Conservation (phyloP, 2,797 vertebrate species). For the Poeciliopsis infans region DNA sequence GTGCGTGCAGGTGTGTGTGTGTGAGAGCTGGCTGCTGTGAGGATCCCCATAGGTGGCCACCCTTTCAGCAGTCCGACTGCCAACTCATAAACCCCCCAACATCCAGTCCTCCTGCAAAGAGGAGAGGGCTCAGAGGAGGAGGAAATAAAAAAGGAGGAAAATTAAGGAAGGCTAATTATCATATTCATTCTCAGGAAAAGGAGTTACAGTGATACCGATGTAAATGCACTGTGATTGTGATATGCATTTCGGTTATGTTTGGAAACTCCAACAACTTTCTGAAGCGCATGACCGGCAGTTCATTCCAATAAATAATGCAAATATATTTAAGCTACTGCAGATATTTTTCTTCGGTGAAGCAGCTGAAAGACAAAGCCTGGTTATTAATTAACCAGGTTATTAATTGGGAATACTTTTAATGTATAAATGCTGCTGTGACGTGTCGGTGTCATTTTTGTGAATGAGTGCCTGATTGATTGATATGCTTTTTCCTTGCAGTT, state of each 20-base stretch:
- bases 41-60: conserved; percentile 71
- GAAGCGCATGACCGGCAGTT: neutral
- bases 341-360: neutral
- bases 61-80: conserved; percentile 70
- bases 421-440: neutral
- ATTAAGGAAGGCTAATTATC: neutral
- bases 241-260: neutral
- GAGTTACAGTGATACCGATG: neutral
- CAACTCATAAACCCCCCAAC: conserved; percentile 67
- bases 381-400: neutral
- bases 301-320: neutral
- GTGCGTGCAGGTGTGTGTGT: conserved; percentile 28
- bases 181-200: neutral
- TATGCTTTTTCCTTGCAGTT: too few relatives aligned
- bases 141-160: conserved; percentile 20
- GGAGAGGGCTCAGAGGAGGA: conserved; percentile 24
- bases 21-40: conserved; percentile 53
- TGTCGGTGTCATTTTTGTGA: too few relatives aligned
- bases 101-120: conserved; percentile 60
- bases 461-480: too few relatives aligned
- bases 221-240: neutral
- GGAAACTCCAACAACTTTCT: neutral
- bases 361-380: neutral
- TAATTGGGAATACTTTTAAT: neutral
- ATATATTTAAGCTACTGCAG: neutral